Conservation (phyloP, 2,113 vertebrate species). For the Psophia crepitans region DNA sequence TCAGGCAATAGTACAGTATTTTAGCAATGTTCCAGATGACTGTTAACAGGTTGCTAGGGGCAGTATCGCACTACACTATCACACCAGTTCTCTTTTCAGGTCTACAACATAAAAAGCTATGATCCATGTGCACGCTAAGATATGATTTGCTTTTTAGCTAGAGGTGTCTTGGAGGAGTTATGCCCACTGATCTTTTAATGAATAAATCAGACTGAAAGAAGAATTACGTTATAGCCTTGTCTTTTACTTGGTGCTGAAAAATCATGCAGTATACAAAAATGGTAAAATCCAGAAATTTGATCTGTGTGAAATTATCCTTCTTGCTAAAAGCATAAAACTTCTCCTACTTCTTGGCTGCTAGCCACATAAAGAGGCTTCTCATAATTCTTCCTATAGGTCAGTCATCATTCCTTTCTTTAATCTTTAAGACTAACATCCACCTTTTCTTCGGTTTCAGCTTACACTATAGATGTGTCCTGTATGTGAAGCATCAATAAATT, state of each 20-base stretch:
- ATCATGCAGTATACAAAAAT: neutral
- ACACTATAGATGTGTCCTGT: neutral
- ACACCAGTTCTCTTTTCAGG: neutral
- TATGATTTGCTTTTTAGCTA: neutral
- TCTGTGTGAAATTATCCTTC: constrained; percentile 7
- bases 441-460: constrained; percentile 10
- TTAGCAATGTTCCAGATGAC: neutral
- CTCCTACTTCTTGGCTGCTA: constrained; percentile 19
- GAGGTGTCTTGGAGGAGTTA: neutral
- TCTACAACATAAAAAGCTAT: neutral
- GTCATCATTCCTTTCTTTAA: neutral
- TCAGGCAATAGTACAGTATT: neutral
- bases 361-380: constrained; percentile 31
- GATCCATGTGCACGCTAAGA: neutral
- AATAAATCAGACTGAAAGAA: neutral
- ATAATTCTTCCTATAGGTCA: neutral
- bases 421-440: neutral
- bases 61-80: neutral
- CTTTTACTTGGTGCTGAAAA: constrained; percentile 23
- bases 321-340: constrained; percentile 13
- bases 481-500: neutral
- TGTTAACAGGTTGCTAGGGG: neutral
- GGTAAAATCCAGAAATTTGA: constrained; percentile 11
- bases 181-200: neutral
- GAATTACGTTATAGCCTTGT: neutral